Evolutionary conservation across 1,140 invertebrate species (phyloP), one percentile per base, ranked within the genome.

Genomic region (Cydia strobilella): DNA sequence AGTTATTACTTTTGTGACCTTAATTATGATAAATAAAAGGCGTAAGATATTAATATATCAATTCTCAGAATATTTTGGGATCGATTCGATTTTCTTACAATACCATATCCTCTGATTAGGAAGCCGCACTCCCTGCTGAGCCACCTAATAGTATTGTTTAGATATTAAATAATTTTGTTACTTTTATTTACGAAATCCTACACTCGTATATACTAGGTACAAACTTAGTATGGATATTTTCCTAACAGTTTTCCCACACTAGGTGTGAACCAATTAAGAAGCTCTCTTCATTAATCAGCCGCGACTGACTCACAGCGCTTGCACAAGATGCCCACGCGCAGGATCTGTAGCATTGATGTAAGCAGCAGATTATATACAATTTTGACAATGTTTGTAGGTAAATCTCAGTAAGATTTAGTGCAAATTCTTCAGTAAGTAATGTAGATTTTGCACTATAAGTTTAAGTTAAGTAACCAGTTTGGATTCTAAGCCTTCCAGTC

Each of bases 1-100:
- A 15, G 63, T 31, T 31, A 65, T 31, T 65, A 31, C 15, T 65
- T 65, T 65, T 59, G 20, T 59, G 54, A 59, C 54, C 54, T 59
- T 59, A 59, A 9, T 59, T 59, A 23, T 59, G 54, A 59, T 59
- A 59, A 59, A 1, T 59, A 6, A n/a, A 51, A 51, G 18, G 54
- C 51, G 51, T 7, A 18, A 23, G 9, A 59, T 59, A 35, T 35
- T 35, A 35, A 35, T 35, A 35, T 9, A 35, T 35, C 31, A 35
- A 7, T 0, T 35, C 7, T 7, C 0, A 35, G 0, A 35, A 35
- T 35, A 27, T 9, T 1, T 35, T 35, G 31, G 31, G 1, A 7
- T 35, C 9, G 31, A 0, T 9, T 9, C 31, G 31, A 0, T 35
- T 35, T 35, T 1, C 6, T 35, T 35, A 35, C 7, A 35, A 35